Evolutionary conservation across 2,888 invertebrate species (phyloP).

Genomic region (Drosophila atroscutellata): DNA sequence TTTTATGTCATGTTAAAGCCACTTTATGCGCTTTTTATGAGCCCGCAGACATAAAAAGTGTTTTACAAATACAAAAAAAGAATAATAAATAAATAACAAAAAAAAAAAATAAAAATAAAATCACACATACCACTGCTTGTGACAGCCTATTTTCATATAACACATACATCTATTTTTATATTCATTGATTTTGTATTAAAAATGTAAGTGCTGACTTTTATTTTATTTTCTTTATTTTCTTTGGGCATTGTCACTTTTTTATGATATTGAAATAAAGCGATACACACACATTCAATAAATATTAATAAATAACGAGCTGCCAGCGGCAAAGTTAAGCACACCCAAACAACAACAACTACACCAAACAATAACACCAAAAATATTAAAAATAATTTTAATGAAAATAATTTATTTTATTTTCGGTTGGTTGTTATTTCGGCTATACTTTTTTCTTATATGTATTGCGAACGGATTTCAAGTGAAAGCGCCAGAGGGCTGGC

Average conservation of each 20-base stretch:
- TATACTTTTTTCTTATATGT: slow-evolving; percentile 9
- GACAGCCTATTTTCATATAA: slow-evolving; percentile 58
- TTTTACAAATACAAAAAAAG: slow-evolving; percentile 32
- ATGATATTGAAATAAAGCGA: slow-evolving; percentile 74
- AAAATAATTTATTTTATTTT: slow-evolving; percentile 56
- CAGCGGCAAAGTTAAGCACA: slow-evolving; percentile 57
- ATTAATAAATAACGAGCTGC: slow-evolving; percentile 70
- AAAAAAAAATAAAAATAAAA: slow-evolving; percentile 1
- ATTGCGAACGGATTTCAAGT: slow-evolving; percentile 53
- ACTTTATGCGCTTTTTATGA: slow-evolving; percentile 80
- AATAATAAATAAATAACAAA: slow-evolving; percentile 4
- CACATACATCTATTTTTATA: slow-evolving; percentile 69
- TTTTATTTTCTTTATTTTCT: slow-evolving; percentile 58
- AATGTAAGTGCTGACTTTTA: slow-evolving; percentile 78
- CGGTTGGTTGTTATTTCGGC: slow-evolving; percentile 17
- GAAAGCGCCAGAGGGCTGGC: slow-evolving; percentile 72
- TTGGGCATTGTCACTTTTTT: slow-evolving; percentile 59
- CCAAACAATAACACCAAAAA: slow-evolving; percentile 2
- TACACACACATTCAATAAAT: slow-evolving; percentile 67
- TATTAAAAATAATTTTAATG: slow-evolving; percentile 63
- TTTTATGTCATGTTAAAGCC: slow-evolving; percentile 79
- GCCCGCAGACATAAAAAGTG: slow-evolving; percentile 77
- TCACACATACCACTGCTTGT: slow-evolving; percentile 6
- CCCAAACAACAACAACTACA: slow-evolving; percentile 16
- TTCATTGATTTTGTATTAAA: slow-evolving; percentile 81